These are phyloP conservation scores for Bombus fervidus DNA, from an alignment of 1,140 invertebrate species.

Conservation along the genomic window DNA sequence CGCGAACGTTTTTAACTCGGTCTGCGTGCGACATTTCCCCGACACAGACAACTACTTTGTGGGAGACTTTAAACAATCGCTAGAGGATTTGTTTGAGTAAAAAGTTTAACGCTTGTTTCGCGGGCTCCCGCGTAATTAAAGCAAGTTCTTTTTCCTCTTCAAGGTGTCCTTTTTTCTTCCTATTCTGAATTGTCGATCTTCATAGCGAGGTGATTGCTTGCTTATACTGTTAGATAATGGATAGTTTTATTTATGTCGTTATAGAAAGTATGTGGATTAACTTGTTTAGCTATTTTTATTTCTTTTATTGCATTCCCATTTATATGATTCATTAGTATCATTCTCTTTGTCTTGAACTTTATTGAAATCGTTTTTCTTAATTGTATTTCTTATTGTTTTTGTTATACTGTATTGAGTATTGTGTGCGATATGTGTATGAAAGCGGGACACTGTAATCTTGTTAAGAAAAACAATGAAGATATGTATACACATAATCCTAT, in stretches of 20 bases:
- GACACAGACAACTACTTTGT: slow-evolving; percentile 10
- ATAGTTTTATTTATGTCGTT: background rate
- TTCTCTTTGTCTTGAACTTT: background rate
- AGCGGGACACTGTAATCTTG: background rate
- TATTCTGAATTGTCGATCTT: background rate
- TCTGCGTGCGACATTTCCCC: background rate
- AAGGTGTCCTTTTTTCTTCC: background rate
- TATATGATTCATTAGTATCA: background rate
- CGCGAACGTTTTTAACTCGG: slow-evolving; percentile 1
- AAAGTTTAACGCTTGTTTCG: slow-evolving; percentile 1
- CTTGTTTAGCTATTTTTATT: background rate
- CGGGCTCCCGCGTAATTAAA: background rate
- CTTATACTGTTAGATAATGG: background rate
- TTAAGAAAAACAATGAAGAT: background rate
- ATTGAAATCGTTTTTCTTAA: too few relatives aligned
- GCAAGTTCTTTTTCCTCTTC: background rate
- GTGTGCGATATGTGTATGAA: too few relatives aligned
- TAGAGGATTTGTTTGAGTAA: background rate
- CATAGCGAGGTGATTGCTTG: background rate
- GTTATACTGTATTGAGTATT: too few relatives aligned
- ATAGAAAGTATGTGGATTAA: background rate
- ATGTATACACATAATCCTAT: background rate
- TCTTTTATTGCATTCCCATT: background rate
- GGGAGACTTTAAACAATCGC: background rate
- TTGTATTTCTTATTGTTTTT: too few relatives aligned